These are phyloP conservation scores for Scaptomyza tumidula DNA, from an alignment of 2,888 invertebrate species.

Conservation along the genomic window DNA sequence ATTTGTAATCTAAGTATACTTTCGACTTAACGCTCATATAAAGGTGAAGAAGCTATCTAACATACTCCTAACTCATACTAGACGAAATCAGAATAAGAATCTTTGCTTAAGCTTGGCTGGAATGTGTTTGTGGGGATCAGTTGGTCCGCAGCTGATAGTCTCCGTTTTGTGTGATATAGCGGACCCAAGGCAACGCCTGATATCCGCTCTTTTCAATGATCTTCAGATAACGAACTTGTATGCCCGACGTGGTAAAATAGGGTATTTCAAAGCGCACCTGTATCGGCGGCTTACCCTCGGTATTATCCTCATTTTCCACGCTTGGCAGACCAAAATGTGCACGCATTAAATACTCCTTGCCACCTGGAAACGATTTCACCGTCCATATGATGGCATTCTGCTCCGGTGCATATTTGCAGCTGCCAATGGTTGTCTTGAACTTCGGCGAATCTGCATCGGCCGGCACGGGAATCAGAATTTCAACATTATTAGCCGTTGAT, in stretches of 20 bases:
- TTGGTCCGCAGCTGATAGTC: slow-evolving; percentile 98
- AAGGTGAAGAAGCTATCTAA: slow-evolving; percentile 60
- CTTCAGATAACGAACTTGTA: slow-evolving; percentile 89
- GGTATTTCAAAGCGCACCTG: slow-evolving; percentile 99
- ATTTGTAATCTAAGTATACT: slow-evolving; percentile 35
- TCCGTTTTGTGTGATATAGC: slow-evolving; percentile 99
- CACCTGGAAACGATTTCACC: slow-evolving; percentile 98
- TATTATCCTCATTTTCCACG: slow-evolving; percentile 94
- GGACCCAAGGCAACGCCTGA: slow-evolving; percentile 99
- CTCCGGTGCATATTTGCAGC: slow-evolving; percentile 98
- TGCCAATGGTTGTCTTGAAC: slow-evolving; percentile 98
- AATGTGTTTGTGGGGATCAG: slow-evolving; percentile 84
- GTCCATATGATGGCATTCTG: slow-evolving; percentile 99
- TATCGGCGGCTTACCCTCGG: slow-evolving; percentile 98
- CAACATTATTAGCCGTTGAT: slow-evolving; percentile 99
- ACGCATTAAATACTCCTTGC: slow-evolving; percentile 98
- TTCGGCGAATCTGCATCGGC: slow-evolving; percentile 99
- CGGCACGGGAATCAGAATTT: slow-evolving; percentile 97
- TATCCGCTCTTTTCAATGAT: slow-evolving; percentile 99
- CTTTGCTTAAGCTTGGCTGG: slow-evolving; percentile 69
- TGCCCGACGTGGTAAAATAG: slow-evolving; percentile 99
- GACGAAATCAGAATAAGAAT: slow-evolving; percentile 30
- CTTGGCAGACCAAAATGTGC: slow-evolving; percentile 99
- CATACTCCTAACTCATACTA: slow-evolving; percentile 36
- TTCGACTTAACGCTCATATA: slow-evolving; percentile 67